Conservation (phyloP, 2,797 vertebrate genomes). For the Rhynchotus rufescens region DNA sequence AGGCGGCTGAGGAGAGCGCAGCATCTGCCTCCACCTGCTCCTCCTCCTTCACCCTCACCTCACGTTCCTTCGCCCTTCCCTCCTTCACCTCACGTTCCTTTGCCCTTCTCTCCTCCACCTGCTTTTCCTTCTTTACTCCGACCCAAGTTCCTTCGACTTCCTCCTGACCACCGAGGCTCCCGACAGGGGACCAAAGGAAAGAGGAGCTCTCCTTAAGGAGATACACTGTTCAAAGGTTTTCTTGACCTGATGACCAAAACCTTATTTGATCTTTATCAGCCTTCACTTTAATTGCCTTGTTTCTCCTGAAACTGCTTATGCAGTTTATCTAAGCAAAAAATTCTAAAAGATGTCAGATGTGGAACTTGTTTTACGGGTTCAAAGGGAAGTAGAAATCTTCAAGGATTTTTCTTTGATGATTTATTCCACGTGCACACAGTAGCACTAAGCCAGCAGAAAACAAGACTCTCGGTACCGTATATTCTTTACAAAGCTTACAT, state of each 20-base stretch:
- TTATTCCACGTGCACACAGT: neutral
- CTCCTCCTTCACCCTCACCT: neutral
- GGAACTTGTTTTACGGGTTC: neutral
- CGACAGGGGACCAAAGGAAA: neutral
- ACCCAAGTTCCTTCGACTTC: neutral
- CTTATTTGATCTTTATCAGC: neutral
- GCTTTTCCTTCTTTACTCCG: neutral
- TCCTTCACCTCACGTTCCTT: neutral
- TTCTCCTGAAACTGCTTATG: neutral
- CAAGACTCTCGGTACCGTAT: neutral
- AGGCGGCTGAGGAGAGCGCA: neutral
- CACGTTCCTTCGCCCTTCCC: neutral
- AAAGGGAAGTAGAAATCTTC: slow-evolving; percentile 5
- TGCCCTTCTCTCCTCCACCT: too few relatives aligned
- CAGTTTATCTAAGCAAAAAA: slow-evolving; percentile 26
- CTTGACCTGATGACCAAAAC: neutral
- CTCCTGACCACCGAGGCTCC: neutral
- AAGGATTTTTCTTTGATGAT: slow-evolving; percentile 18
- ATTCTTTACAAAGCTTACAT: slow-evolving; percentile 1
- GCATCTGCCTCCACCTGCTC: neutral
- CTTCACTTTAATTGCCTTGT: neutral
- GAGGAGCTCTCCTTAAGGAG: neutral
- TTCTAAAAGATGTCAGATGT: neutral
- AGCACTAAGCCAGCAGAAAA: neutral
- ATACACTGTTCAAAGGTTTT: neutral